Conservation (phyloP, 2,888 invertebrate genomes). For the Elgonia sp. region DNA sequence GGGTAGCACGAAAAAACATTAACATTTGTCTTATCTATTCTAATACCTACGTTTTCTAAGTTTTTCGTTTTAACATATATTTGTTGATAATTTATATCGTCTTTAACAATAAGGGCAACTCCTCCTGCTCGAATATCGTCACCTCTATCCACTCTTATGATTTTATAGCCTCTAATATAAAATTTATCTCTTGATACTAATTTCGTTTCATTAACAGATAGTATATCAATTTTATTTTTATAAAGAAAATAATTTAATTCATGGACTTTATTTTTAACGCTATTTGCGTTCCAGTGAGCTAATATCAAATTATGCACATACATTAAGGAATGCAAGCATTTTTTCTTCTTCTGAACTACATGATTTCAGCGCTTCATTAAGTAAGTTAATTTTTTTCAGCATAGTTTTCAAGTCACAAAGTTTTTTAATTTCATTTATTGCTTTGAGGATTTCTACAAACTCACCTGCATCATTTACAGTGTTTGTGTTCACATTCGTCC, state of each 20-base stretch:
- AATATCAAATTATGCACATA: not conserved
- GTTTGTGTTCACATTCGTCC: not conserved
- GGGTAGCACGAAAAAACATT: slow-evolving; percentile 37
- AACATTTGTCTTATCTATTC: not conserved
- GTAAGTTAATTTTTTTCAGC: not conserved
- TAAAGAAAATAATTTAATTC: slow-evolving; percentile 33
- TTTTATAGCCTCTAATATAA: not conserved
- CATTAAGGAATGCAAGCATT: slow-evolving; percentile 11
- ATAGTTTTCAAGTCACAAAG: slow-evolving; percentile 11
- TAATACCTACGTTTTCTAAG: slow-evolving; percentile 38
- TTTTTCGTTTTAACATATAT: not conserved
- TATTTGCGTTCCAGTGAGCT: slow-evolving; percentile 54
- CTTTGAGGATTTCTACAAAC: slow-evolving; percentile 11
- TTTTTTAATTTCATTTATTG: not conserved
- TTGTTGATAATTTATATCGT: not conserved
- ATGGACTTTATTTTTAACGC: slow-evolving; percentile 32
- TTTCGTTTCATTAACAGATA: slow-evolving; percentile 43
- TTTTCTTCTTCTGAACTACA: slow-evolving; percentile 52
- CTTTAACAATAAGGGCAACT: slow-evolving; percentile 1
- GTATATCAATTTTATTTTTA: slow-evolving; percentile 24
- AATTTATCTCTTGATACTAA: not conserved
- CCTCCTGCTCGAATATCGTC: slow-evolving; percentile 14
- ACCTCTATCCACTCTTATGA: slow-evolving; percentile 11
- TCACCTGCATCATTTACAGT: slow-evolving; percentile 10
- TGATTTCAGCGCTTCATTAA: slow-evolving; percentile 22